A percentile compares a stretch with the other conserved stretches of the same genome.
These are phyloP conservation scores for Meiosimyza platycephala DNA, from an alignment of 2,888 invertebrate species.

Conservation along the genomic window DNA sequence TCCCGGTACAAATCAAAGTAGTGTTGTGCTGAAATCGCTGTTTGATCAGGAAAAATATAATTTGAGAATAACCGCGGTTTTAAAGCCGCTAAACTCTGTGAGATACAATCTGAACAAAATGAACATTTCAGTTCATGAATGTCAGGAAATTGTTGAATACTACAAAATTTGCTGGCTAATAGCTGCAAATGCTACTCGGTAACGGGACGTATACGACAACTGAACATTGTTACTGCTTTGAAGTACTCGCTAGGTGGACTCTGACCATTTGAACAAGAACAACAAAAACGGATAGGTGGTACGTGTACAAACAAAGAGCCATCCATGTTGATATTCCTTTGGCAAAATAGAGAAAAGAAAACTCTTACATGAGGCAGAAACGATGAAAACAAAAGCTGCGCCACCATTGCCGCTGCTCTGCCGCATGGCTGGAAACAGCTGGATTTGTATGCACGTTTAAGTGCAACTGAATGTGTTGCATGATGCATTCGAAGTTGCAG, in stretches of 20 bases:
- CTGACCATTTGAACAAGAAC: conserved; percentile 14
- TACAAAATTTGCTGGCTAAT: neutral
- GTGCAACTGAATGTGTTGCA: conserved; percentile 26
- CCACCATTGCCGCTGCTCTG: neutral
- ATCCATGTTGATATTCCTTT: conserved; percentile 8
- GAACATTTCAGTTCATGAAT: too few species aligned
- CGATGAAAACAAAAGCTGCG: conserved; percentile 12
- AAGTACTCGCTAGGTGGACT: neutral
- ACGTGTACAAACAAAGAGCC: neutral
- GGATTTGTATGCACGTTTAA: conserved; percentile 9
- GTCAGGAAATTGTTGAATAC: conserved; percentile 16
- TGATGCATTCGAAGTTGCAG: conserved; percentile 1
- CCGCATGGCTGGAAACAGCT: neutral
- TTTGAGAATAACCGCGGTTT: too few species aligned
- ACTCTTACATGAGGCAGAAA: neutral
- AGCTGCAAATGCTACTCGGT: conserved; percentile 3
- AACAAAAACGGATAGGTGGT: neutral
- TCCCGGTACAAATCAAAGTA: too few species aligned
- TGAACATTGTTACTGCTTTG: conserved; percentile 26
- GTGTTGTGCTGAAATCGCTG: too few species aligned
- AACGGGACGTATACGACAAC: neutral
- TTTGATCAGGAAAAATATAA: too few species aligned
- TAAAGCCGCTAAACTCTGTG: too few species aligned
- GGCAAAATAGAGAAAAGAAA: neutral
- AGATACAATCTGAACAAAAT: too few species aligned